Evolutionary conservation across 2,113 vertebrate genomes (phyloP).

Genomic region (Limanda limanda): DNA sequence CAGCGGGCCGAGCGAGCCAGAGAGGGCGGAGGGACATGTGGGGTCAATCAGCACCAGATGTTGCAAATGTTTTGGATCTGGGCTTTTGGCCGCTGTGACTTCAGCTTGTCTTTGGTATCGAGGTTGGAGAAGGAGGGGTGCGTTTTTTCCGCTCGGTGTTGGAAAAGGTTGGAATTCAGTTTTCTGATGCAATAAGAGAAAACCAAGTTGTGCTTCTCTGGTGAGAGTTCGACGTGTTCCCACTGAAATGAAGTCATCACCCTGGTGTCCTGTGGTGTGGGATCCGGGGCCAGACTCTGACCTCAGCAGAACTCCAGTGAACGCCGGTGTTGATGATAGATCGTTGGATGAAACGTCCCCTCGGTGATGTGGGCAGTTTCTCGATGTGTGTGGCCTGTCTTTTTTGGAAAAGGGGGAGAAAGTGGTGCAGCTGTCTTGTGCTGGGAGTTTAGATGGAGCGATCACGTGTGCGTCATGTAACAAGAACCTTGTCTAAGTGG

Average conservation of each 20-base stretch:
- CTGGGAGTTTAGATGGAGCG: conserved; percentile 5
- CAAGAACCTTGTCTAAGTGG: conserved; percentile 30
- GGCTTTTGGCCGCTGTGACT: conserved; percentile 20
- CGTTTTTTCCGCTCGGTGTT: background rate
- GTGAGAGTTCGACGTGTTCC: background rate
- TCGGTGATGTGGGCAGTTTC: conserved; percentile 6
- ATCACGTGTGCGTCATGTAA: conserved; percentile 35
- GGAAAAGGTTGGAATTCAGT: background rate
- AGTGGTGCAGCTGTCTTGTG: conserved; percentile 42
- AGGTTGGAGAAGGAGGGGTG: background rate
- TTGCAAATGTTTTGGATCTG: conserved; percentile 48
- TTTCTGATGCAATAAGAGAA: conserved; percentile 23
- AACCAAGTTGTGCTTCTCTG: conserved; percentile 7
- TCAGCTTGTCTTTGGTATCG: conserved; percentile 18
- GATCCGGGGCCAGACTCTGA: conserved; percentile 10
- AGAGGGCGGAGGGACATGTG: conserved; percentile 33
- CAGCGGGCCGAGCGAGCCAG: conserved; percentile 5
- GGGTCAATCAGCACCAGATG: conserved; percentile 76
- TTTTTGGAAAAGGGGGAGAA: background rate
- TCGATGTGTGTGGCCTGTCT: conserved; percentile 60
- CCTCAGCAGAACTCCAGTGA: conserved; percentile 2
- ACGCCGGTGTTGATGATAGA: conserved; percentile 8
- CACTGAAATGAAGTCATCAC: conserved; percentile 17
- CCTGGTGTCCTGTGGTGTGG: conserved; percentile 5
- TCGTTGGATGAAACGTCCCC: conserved; percentile 15